Percentiles rank a stretch among this genome's conserved stretches.
Conservation (phyloP, 2,797 vertebrate genomes). For the Cirrhinus molitorella region DNA sequence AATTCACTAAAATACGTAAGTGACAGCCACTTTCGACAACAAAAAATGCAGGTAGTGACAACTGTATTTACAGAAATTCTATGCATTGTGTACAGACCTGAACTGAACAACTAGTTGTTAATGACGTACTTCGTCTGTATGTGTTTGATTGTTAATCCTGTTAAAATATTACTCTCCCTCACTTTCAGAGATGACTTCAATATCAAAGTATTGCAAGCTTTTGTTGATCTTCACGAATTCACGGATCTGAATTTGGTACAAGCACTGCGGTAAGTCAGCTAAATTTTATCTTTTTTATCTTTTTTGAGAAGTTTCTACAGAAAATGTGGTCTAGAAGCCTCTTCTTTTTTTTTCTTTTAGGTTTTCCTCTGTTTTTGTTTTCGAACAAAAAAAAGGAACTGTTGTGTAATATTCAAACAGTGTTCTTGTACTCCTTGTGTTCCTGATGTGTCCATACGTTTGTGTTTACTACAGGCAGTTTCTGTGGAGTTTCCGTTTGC, state of each 20-base stretch:
- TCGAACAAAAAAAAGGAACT: not conserved
- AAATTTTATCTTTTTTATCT: not conserved
- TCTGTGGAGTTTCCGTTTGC: constrained; percentile 95
- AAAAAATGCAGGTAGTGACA: too few relatives aligned
- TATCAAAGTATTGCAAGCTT: constrained; percentile 91
- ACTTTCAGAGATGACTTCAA: constrained; percentile 90
- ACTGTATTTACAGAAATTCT: too few relatives aligned
- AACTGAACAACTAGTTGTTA: too few relatives aligned
- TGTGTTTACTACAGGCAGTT: constrained; percentile 82
- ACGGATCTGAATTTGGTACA: constrained; percentile 79
- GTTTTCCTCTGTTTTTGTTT: not conserved
- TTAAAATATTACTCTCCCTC: not conserved
- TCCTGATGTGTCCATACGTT: not conserved
- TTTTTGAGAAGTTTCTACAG: not conserved
- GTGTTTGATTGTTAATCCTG: not conserved
- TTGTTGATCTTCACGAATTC: constrained; percentile 75
- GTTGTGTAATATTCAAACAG: not conserved
- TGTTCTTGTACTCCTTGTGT: not conserved
- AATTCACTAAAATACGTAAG: too few relatives aligned
- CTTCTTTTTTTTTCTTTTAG: not conserved
- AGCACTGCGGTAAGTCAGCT: constrained; percentile 49
- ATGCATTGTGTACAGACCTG: too few relatives aligned
- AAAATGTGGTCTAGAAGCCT: not conserved
- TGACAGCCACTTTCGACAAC: too few relatives aligned
- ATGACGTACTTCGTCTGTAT: too few relatives aligned